Evolutionary conservation across 2,888 invertebrate genomes (phyloP), one percentile per base, ranked within the genome.

Genomic region (Lymantria monacha): DNA sequence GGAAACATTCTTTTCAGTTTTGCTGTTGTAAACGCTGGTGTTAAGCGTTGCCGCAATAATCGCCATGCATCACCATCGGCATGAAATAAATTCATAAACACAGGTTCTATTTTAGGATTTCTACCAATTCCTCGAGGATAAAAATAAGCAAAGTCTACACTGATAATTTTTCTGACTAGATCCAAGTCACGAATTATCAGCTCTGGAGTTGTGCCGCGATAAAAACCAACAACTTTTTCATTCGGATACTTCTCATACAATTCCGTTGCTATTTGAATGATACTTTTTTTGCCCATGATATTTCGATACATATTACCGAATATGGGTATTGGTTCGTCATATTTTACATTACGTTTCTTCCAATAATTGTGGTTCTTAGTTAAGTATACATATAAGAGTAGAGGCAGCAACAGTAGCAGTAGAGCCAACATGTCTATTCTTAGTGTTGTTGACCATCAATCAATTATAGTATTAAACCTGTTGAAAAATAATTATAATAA

Each of bases 1-100:
- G 87, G 88, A 44, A 85, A 88, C 88, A 87, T 88, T 5, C 66
- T 76, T 49, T 79, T 83, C 33, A 88, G 58, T 51, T 87, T 86
- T 1, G 81, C 79, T 0, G 77, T 80, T 0, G 87, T 87, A 49
- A 87, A 87, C 0, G 85, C 79, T 0, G 85, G 72, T 11, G 87
- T 85, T n/a, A 87, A 46, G 8, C 81, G 75, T 51, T 86, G 81
- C 0, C 87, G 72, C 11, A 83, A 49, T 9, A 87, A 61, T 53
- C 76, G 85, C 88, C 88, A 88, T 3, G 48, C 45, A 43, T 88
- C 87, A 0, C 87, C 87, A 15, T 86, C 81, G 7, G 49, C 73
- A 37, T 75, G 71, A 48, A 88, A 87, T 15, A 87, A 46, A 48
- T 81, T 85, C 5, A 48, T 45, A 11, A 79, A 57, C 0, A 83